phyloP scores from a whole-genome alignment of 2,888 invertebrate genomes.

The Ophion obscuratus region DNA sequence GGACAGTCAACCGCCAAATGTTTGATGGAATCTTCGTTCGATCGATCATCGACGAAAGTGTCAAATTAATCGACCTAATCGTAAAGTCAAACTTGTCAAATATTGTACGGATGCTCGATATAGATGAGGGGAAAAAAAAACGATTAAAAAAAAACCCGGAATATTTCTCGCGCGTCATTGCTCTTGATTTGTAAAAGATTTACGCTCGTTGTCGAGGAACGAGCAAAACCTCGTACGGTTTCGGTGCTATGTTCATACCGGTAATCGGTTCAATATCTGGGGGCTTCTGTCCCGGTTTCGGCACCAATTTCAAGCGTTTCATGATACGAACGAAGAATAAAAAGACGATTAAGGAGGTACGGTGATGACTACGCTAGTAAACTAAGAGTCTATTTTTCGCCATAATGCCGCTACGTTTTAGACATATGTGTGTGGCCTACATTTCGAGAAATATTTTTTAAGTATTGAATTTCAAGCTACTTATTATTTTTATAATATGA shows the following conservation, averaged over 20 bases:
- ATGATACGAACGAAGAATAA: constrained; percentile 87
- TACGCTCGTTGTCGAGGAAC: constrained; percentile 70
- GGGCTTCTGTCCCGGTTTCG: constrained; percentile 81
- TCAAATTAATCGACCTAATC: not conserved
- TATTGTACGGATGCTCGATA: not conserved
- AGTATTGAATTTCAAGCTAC: too few species aligned
- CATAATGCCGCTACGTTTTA: too few species aligned
- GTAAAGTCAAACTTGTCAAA: not conserved
- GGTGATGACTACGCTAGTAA: too few species aligned
- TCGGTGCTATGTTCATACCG: constrained; percentile 86
- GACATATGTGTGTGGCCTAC: too few species aligned
- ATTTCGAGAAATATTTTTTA: too few species aligned
- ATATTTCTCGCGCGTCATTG: not conserved
- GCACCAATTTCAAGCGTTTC: constrained; percentile 85
- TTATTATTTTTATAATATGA: too few species aligned
- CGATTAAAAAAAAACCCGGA: too few species aligned
- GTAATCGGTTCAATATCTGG: constrained; percentile 84
- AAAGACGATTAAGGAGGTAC: constrained; percentile 87
- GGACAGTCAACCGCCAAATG: not conserved
- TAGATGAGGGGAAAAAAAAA: not conserved
- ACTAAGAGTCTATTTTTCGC: too few species aligned
- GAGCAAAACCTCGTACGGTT: constrained; percentile 85
- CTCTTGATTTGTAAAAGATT: constrained; percentile 5
- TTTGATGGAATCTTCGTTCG: not conserved
- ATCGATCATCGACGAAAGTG: not conserved